Conservation (phyloP, 2,797 vertebrate species). For the Semaprochilodus insignis region DNA sequence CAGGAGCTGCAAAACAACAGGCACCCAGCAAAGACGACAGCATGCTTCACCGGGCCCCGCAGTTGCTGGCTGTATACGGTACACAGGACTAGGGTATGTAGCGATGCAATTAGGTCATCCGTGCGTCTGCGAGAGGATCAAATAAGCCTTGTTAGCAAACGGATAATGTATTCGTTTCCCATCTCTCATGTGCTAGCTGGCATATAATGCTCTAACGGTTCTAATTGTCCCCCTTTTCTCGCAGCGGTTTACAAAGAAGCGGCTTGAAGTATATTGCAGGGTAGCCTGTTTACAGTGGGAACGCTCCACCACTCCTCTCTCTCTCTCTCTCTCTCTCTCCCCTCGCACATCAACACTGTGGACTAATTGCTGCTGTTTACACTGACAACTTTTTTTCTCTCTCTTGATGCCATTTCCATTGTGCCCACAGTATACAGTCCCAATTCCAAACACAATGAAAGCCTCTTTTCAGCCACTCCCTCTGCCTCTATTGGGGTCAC, state of each 20-base stretch:
- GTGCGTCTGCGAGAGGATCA: constrained; percentile 43
- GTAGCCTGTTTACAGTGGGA: constrained; percentile 27
- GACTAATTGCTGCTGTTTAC: constrained; percentile 54
- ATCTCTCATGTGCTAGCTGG: constrained; percentile 42
- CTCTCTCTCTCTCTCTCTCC: constrained; percentile 21
- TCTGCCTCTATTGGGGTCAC: constrained; percentile 42
- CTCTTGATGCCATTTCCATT: constrained; percentile 31
- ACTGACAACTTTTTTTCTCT: neutral
- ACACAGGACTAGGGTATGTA: constrained; percentile 14
- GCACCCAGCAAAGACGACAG: too few relatives aligned
- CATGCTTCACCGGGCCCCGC: neutral
- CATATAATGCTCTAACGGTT: constrained; percentile 40
- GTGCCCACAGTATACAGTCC: neutral
- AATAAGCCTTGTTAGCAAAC: constrained; percentile 31
- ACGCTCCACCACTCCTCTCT: constrained; percentile 14
- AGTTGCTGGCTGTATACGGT: neutral
- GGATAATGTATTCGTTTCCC: constrained; percentile 47
- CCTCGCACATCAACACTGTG: constrained; percentile 7
- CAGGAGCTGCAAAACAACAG: neutral
- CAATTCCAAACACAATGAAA: constrained; percentile 46
- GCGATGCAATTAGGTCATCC: constrained; percentile 47
- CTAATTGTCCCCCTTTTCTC: constrained; percentile 51
- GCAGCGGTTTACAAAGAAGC: constrained; percentile 43
- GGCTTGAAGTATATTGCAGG: constrained; percentile 29
- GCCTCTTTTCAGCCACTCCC: constrained; percentile 26